A percentile compares a stretch with the other conserved stretches of the same genome.
These are phyloP conservation scores for Epirrita christyi DNA, from an alignment of 2,888 invertebrate species.

Conservation along the genomic window DNA sequence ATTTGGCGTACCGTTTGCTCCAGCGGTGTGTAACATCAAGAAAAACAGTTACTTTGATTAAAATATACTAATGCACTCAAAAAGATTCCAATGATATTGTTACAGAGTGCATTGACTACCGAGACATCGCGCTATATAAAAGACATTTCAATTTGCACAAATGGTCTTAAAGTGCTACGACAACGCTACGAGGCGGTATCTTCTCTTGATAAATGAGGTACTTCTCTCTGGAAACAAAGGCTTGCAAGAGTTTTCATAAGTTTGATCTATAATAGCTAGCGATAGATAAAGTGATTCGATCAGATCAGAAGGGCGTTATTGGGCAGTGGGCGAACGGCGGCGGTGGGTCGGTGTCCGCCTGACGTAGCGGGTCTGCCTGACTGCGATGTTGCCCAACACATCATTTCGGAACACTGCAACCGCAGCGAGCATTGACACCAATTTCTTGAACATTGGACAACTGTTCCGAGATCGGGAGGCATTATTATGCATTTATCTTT, in stretches of 20 bases:
- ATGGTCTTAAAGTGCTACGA: constrained; percentile 50
- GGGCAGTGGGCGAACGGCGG: constrained; percentile 48
- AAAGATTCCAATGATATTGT: constrained; percentile 55
- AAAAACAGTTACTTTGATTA: constrained; percentile 71
- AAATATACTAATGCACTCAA: constrained; percentile 60
- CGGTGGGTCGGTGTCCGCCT: constrained; percentile 60
- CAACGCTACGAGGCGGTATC: constrained; percentile 51
- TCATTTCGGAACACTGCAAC: constrained; percentile 81
- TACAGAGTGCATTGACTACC: constrained; percentile 35
- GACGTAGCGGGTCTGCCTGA: constrained; percentile 48
- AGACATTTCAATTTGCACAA: constrained; percentile 42
- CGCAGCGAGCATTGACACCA: constrained; percentile 83
- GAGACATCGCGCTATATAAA: constrained; percentile 29
- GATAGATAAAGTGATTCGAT: constrained; percentile 62
- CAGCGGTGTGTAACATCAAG: constrained; percentile 61
- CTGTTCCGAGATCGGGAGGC: constrained; percentile 55
- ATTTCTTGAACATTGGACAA: constrained; percentile 73
- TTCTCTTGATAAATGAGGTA: constrained; percentile 32
- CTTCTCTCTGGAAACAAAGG: constrained; percentile 31
- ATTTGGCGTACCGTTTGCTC: constrained; percentile 80
- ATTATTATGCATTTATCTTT: constrained; percentile 46
- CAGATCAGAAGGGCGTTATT: constrained; percentile 67
- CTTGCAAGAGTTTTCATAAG: constrained; percentile 23
- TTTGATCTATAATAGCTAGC: constrained; percentile 36
- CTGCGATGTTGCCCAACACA: constrained; percentile 73